Evolutionary conservation across 2,888 invertebrate species (phyloP), one percentile per base, ranked within the genome.

Genomic region (Orchesella flavescens): DNA sequence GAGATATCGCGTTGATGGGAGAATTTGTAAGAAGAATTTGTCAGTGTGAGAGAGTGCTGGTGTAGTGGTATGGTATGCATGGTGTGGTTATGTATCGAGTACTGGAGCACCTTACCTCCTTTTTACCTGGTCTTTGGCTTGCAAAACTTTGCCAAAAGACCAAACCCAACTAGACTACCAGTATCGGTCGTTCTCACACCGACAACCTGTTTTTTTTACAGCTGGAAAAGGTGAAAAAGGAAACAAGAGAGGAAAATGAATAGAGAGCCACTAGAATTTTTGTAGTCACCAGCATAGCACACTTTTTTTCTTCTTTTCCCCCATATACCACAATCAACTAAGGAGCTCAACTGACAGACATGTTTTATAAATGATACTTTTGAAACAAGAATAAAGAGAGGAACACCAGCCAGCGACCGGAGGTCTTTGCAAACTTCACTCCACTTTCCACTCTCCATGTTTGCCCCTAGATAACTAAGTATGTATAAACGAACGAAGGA

Each of bases 1-100:
- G 78, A 78, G 69, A 78, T 61, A 78, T 77, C 44, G 69, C 61
- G 69, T 55, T 71, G 69, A 78, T 78, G 63, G 78, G 71, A 71
- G 69, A 78, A 78, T 78, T 71, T 78, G 69, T 71, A 78, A 78
- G 78, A 34, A 71, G 78, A 69, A 63, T 77, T 66, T 68, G 68
- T 77, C 74, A 74, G 63, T 46, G 23, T 23, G 24, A 15, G 34
- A 34, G 34, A 34, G 34, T 34, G 34, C 34, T 34, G 34, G 34
- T 34, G n/a, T n/a, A n/a, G n/a, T n/a, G n/a, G n/a, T n/a, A n/a
- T n/a, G n/a, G n/a, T 34, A 4, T 34, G 34, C 3, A 2, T 34
- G 34, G 2, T 4, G 34, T 7, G 34, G 34, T 34, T 34, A 34
- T 34, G 34, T 34, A 34, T 34, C 34, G n/a, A n/a, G n/a, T n/a